Percentiles rank a stretch among this genome's conserved stretches.
These are phyloP conservation scores for Bovichtus variegatus DNA, from an alignment of 2,797 vertebrate genomes.

Conservation along the genomic window DNA sequence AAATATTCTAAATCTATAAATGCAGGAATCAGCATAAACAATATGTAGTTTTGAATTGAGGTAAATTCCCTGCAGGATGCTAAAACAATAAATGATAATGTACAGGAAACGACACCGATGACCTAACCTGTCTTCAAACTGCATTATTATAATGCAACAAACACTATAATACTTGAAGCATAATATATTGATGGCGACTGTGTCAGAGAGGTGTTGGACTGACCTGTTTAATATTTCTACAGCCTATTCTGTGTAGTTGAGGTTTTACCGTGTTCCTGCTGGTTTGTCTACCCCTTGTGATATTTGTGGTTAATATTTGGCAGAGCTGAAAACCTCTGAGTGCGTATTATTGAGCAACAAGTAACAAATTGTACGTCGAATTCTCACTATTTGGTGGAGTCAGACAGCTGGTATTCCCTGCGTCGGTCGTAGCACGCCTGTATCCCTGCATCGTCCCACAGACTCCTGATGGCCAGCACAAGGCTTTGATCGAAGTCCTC, in stretches of 20 bases:
- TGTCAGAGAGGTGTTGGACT: background rate
- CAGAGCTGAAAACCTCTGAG: background rate
- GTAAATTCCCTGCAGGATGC: background rate
- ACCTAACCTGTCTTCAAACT: background rate
- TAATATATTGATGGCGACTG: background rate
- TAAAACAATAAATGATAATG: background rate
- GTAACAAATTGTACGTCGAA: background rate
- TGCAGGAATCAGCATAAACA: background rate
- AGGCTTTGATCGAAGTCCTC: conserved; percentile 78
- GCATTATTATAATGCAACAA: background rate
- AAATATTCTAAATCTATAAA: background rate
- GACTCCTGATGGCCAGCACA: conserved; percentile 80
- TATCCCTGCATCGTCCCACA: conserved; percentile 88
- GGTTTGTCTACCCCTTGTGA: background rate
- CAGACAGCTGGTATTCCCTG: conserved; percentile 89
- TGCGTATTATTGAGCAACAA: background rate
- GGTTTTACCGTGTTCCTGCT: background rate
- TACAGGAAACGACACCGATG: background rate
- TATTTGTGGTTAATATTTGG: background rate
- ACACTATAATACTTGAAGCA: background rate
- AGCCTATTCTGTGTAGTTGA: background rate
- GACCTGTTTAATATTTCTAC: background rate
- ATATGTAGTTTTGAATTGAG: background rate
- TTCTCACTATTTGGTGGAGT: conserved; percentile 90
- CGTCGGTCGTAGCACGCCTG: conserved; percentile 89